Conservation (phyloP, 2,888 invertebrate species). For the Patella pellucida region DNA sequence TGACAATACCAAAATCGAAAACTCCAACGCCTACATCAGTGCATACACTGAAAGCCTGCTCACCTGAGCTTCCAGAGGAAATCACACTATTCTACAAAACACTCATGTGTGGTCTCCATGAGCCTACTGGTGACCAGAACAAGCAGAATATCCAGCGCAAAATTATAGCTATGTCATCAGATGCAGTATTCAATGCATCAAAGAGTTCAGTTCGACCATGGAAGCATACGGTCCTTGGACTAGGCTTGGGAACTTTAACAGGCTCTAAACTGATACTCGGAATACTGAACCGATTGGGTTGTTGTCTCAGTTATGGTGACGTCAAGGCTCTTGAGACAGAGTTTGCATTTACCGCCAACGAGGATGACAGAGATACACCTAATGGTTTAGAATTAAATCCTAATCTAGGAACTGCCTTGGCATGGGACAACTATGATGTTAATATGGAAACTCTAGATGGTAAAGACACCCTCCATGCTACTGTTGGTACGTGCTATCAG, state of each 20-base stretch:
- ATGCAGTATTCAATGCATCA: conserved; percentile 19
- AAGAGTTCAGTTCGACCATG: conserved; percentile 20
- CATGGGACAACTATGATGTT: conserved; percentile 31
- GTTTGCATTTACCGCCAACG: conserved; percentile 14
- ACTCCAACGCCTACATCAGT: conserved; percentile 9
- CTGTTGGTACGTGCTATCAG: conserved; percentile 22
- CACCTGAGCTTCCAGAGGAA: conserved; percentile 1
- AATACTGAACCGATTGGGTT: conserved; percentile 19
- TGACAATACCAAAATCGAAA: background rate
- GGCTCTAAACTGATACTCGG: conserved; percentile 21
- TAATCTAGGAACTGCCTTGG: conserved; percentile 18
- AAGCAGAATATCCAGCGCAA: conserved; percentile 9
- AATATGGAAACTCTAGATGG: conserved; percentile 27
- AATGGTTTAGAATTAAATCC: conserved; percentile 20
- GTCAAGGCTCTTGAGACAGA: conserved; percentile 14
- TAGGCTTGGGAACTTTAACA: conserved; percentile 14
- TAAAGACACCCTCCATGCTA: conserved; percentile 23
- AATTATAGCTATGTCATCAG: conserved; percentile 14
- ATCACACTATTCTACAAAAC: background rate
- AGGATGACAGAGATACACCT: conserved; percentile 18
- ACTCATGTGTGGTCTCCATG: background rate
- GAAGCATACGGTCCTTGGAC: conserved; percentile 22
- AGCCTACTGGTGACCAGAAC: conserved; percentile 16
- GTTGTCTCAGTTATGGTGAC: conserved; percentile 13
- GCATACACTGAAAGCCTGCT: background rate